A percentile compares a stretch with the other conserved stretches of the same genome.
phyloP scores from a whole-genome alignment of 2,888 invertebrate genomes.

The Flexamia atlantica region DNA sequence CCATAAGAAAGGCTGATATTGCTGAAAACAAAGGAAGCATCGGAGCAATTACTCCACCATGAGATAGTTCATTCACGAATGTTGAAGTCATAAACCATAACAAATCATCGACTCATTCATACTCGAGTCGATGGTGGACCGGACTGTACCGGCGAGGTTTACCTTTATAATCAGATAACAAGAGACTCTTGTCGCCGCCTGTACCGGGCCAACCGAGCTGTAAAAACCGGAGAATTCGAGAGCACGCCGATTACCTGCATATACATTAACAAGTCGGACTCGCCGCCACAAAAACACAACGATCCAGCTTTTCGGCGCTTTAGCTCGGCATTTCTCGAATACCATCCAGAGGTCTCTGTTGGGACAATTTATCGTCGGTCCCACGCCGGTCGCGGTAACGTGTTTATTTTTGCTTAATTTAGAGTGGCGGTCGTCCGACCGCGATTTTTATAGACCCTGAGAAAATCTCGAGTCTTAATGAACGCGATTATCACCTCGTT shows the following conservation, averaged over 20 bases:
- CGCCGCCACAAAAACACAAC: slow-evolving; percentile 52
- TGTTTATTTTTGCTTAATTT: slow-evolving; percentile 57
- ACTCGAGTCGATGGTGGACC: background rate
- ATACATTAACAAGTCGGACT: slow-evolving; percentile 52
- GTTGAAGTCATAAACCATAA: slow-evolving; percentile 39
- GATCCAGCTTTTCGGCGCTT: slow-evolving; percentile 55
- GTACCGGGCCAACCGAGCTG: slow-evolving; percentile 55
- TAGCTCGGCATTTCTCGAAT: slow-evolving; percentile 33
- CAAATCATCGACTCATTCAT: slow-evolving; percentile 46
- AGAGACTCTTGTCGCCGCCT: slow-evolving; percentile 40
- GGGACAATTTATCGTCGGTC: slow-evolving; percentile 38
- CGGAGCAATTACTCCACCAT: background rate
- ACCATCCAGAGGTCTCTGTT: slow-evolving; percentile 42
- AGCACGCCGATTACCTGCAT: slow-evolving; percentile 50
- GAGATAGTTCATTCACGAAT: slow-evolving; percentile 44
- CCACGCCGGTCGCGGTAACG: slow-evolving; percentile 47
- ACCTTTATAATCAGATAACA: slow-evolving; percentile 58
- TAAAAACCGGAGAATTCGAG: slow-evolving; percentile 60
- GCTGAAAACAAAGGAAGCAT: background rate
- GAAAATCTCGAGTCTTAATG: slow-evolving; percentile 44
- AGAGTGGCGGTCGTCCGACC: slow-evolving; percentile 27
- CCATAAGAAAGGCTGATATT: background rate
- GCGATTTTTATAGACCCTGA: slow-evolving; percentile 45
- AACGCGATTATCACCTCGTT: slow-evolving; percentile 54
- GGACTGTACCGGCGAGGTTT: slow-evolving; percentile 53